These are phyloP conservation scores for Platichthys flesus DNA, from an alignment of 2,113 vertebrate species.

Conservation along the genomic window DNA sequence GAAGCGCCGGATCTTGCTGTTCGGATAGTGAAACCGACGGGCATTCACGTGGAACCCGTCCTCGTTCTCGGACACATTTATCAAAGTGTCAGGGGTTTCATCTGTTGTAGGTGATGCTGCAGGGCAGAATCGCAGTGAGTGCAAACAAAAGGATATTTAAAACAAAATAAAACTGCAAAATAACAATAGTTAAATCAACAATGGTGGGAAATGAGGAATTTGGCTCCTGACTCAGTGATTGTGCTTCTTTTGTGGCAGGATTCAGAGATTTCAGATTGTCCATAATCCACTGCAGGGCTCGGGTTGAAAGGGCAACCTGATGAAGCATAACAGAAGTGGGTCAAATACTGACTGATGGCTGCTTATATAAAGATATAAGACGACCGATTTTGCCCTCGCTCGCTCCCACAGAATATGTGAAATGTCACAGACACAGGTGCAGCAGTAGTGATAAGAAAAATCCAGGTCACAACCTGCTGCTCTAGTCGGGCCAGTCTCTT, in stretches of 20 bases:
- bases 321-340: conserved; percentile 11
- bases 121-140: background rate
- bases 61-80: conserved; percentile 35
- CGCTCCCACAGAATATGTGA: background rate
- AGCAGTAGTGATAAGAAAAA: conserved; percentile 13
- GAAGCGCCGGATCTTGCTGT: conserved; percentile 83
- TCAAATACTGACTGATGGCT: conserved; percentile 14
- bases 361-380: conserved; percentile 1
- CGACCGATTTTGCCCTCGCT: background rate
- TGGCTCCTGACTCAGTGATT: conserved; percentile 79
- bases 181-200: background rate
- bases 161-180: background rate
- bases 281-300: conserved; percentile 89
- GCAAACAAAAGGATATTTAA: background rate
- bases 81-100: conserved; percentile 35
- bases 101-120: conserved; percentile 44
- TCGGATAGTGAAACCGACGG: conserved; percentile 86
- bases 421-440: conserved; percentile 15
- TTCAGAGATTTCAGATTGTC: conserved; percentile 80
- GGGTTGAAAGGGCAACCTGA: conserved; percentile 84
- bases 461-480: conserved; percentile 86
- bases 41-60: conserved; percentile 80
- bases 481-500: conserved; percentile 86
- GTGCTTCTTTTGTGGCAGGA: conserved; percentile 69
- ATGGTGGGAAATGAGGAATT: background rate